Evolutionary conservation across 2,113 vertebrate genomes (phyloP).

Genomic region (Pollachius pollachius): DNA sequence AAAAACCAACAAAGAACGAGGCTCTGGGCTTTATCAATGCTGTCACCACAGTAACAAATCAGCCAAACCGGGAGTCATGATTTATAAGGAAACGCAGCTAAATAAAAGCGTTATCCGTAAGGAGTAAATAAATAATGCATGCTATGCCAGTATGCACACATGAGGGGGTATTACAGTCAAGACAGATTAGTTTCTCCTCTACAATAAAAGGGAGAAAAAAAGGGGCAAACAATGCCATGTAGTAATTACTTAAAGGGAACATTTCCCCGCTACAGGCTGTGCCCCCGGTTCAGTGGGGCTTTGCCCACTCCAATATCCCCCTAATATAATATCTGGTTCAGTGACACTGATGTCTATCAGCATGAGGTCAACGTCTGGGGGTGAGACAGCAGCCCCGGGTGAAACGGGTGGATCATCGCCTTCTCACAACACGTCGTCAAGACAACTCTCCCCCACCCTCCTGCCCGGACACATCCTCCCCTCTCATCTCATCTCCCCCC

Average conservation of each 20-base stretch:
- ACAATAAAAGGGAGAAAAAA: too few species aligned
- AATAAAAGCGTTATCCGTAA: too few species aligned
- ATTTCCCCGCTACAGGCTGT: too few species aligned
- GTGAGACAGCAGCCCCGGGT: constrained; percentile 57
- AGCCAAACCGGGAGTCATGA: neutral
- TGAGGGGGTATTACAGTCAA: too few species aligned
- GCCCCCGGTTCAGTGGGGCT: too few species aligned
- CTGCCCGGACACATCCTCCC: constrained; percentile 35
- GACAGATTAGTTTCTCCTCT: too few species aligned
- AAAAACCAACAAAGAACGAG: constrained; percentile 1
- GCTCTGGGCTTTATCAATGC: constrained; percentile 8
- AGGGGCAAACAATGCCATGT: too few species aligned
- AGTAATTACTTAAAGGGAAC: too few species aligned
- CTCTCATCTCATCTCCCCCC: constrained; percentile 25
- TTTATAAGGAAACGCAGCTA: neutral
- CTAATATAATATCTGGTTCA: too few species aligned
- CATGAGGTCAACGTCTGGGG: constrained; percentile 52
- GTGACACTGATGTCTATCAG: constrained; percentile 54
- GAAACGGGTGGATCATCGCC: constrained; percentile 43
- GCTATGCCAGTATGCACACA: too few species aligned
- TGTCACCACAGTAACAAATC: constrained; percentile 36
- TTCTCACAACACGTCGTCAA: constrained; percentile 51
- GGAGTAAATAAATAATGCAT: too few species aligned
- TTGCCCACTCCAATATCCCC: too few species aligned
- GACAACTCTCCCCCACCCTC: constrained; percentile 16